Conservation (phyloP, 1,140 invertebrate genomes). For the Manduca sexta region DNA sequence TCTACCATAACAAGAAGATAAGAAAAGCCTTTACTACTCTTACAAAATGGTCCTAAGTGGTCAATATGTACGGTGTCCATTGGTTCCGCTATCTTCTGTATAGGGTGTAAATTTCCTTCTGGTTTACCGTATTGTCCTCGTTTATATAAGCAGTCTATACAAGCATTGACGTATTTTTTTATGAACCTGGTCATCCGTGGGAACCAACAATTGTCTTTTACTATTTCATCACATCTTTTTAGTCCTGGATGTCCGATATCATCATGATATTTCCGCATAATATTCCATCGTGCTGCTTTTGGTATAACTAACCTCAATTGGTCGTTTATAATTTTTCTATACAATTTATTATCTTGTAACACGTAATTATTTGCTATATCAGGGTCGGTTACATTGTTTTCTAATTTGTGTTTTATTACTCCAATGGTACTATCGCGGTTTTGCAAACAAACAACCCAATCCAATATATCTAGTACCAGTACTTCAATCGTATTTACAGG, state of each 20-base stretch:
- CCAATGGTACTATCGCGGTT: constrained; percentile 22
- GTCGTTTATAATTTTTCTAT: constrained; percentile 24
- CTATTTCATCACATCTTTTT: constrained; percentile 17
- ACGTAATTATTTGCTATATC: constrained; percentile 22
- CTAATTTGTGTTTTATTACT: constrained; percentile 12
- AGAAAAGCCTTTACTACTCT: no score
- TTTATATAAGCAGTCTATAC: constrained; percentile 27
- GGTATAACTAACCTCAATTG: constrained; percentile 28
- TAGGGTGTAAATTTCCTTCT: constrained; percentile 24
- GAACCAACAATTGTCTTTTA: constrained; percentile 29
- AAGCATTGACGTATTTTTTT: constrained; percentile 21
- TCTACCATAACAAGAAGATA: no score
- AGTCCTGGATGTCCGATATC: constrained; percentile 30
- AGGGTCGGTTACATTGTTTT: background rate
- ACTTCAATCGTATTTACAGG: constrained; percentile 15
- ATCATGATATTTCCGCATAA: constrained; percentile 22
- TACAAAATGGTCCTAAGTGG: no score
- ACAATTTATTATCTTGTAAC: constrained; percentile 20
- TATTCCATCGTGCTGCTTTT: constrained; percentile 27
- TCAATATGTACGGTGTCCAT: no score
- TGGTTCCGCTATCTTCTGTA: constrained; percentile 2
- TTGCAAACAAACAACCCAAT: constrained; percentile 27
- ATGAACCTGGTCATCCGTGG: constrained; percentile 28
- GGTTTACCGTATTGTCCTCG: constrained; percentile 21
- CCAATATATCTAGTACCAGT: constrained; percentile 15